Base-by-base conservation (phyloP, 2,113 vertebrate species). In the Stictonetta naevosa region DNA sequence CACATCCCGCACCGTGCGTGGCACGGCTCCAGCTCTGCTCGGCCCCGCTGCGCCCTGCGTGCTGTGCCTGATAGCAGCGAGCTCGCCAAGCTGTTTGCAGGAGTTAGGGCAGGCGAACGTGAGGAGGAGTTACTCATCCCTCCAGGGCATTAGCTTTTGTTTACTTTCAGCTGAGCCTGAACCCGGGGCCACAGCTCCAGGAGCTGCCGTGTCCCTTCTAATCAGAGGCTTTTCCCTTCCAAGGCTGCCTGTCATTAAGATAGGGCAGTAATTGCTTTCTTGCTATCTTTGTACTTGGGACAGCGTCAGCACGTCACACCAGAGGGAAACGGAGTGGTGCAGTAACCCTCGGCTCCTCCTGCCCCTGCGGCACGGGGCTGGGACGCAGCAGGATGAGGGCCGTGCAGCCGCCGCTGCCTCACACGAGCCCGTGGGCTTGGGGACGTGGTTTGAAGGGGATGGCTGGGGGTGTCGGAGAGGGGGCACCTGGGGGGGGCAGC, bases 171-270 rank as follows among this genome's bases (percentile, higher is more conserved):
- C 64, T 0, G 4, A 60, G 67, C 33, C 72, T 58, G 80, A 38
- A 52, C 33, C 16, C 2, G 3, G 10, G 55, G 60, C 56, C 0
- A 0, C 16, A 13, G 64, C 3, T 56, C 26, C 29, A 22, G 3
- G 28, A 73, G 71, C 40, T 42, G 63, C 21, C 34, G 33, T 36
- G 73, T 13, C 42, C 42, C 82, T 52, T 52, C 78, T 84, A 28
- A 72, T 44, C 40, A 13, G 76, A 42, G 44, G 22, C 28, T 84
- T 90, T 75, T 40, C 38, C 59, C 64, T 88, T 76, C 80, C 72
- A 22, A 21, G 25, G 72, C 89, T 77, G 85, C 59, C 23, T 22
- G 56, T 64, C 16, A 4, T 33, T 44, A 1, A 73, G 69, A 12
- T 90, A 46, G 2, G 0, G 0, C 36, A 1, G 29, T 71, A 18